Evolutionary conservation across 2,113 vertebrate genomes (phyloP).

Genomic region (Dryoscopus gambensis): DNA sequence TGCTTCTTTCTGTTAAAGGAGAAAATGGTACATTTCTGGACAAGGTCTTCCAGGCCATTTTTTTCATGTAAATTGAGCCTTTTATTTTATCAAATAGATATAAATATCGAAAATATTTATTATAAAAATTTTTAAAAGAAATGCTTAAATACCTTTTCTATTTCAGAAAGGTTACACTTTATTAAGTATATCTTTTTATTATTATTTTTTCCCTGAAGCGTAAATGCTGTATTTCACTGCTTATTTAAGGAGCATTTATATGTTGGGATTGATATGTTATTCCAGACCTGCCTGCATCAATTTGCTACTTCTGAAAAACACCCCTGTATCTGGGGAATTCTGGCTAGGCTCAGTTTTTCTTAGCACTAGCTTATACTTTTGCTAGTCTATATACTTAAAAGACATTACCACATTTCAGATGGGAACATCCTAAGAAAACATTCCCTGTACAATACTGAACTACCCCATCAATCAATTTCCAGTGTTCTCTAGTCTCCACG

Average conservation of each 20-base stretch:
- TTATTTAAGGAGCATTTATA: not conserved
- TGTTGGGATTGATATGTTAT: not conserved
- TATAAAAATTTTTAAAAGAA: not conserved
- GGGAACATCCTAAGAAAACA: not conserved
- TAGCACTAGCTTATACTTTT: not conserved
- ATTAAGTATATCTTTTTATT: not conserved
- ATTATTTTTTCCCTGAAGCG: rapidly evolving
- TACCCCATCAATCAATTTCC: not conserved
- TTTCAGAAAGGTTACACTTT: not conserved
- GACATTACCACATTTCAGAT: not conserved
- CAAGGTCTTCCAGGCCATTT: not conserved
- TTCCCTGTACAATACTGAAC: not conserved
- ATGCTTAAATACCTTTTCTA: not conserved
- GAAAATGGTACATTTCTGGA: not conserved
- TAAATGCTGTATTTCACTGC: not conserved
- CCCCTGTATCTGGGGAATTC: not conserved
- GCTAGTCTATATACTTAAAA: not conserved
- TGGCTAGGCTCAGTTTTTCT: not conserved
- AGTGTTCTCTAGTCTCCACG: not conserved
- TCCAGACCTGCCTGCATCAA: not conserved
- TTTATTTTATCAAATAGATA: not conserved
- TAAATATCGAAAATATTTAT: not conserved
- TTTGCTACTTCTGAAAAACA: not conserved
- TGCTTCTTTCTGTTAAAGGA: slow-evolving; percentile 28
- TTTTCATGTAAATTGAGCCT: not conserved